Conservation (phyloP, 2,797 vertebrate species). For the Gouania willdenowi region DNA sequence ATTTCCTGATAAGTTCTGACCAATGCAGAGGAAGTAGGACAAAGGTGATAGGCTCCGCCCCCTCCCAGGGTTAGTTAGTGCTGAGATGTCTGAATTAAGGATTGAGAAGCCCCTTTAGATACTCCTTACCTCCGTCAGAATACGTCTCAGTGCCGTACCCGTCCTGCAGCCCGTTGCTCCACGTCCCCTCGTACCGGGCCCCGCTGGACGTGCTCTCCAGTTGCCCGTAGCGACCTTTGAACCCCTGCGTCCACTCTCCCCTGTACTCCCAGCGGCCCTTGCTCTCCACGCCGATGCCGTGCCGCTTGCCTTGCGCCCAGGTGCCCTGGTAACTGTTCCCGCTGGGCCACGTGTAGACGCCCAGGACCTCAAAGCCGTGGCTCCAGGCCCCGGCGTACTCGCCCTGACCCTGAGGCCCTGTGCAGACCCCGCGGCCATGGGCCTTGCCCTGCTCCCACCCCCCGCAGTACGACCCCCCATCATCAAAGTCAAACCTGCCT, state of each 20-base stretch:
- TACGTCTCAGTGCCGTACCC: conserved; percentile 97
- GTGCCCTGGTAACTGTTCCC: conserved; percentile 97
- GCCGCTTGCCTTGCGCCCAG: conserved; percentile 97
- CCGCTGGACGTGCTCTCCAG: conserved; percentile 91
- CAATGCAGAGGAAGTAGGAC: no score
- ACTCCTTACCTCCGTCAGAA: conserved; percentile 91
- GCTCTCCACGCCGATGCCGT: conserved; percentile 95
- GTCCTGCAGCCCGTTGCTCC: conserved; percentile 97
- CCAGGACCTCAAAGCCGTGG: conserved; percentile 95
- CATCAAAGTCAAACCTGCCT: conserved; percentile 99
- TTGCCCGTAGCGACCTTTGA: conserved; percentile 96
- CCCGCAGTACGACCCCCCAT: conserved; percentile 99
- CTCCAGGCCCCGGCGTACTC: conserved; percentile 96
- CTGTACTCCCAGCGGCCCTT: conserved; percentile 97
- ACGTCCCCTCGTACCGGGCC: conserved; percentile 94
- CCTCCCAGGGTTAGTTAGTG: no score
- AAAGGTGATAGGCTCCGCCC: no score
- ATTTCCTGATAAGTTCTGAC: no score
- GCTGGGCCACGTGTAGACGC: conserved; percentile 97
- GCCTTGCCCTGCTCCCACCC: conserved; percentile 99
- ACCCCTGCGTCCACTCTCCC: conserved; percentile 97
- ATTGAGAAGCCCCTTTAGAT: not conserved
- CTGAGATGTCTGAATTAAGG: no score
- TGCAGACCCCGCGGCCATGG: conserved; percentile 95
- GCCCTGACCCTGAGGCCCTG: conserved; percentile 96